These are phyloP conservation scores for Pristionchus maxplancki DNA, from an alignment of 2,888 invertebrate species.

Conservation along the genomic window DNA sequence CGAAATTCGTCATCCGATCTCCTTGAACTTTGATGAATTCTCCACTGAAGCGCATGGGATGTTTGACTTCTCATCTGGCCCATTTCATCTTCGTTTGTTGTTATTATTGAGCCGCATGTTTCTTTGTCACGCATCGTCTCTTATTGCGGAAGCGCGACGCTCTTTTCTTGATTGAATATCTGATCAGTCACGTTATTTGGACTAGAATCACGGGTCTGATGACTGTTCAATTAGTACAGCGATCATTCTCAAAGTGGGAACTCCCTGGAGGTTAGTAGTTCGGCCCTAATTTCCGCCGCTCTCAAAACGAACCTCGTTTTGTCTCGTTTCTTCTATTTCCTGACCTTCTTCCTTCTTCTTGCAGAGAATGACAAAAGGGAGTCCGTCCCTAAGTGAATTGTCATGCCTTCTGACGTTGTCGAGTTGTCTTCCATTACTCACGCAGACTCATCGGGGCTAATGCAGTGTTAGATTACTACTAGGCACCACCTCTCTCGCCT, in stretches of 20 bases:
- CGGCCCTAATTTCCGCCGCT: background rate
- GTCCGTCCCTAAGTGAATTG: constrained; percentile 28
- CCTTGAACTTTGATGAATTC: background rate
- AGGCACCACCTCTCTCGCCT: background rate
- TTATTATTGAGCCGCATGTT: background rate
- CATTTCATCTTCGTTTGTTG: background rate
- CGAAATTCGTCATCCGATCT: background rate
- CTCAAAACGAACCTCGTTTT: background rate
- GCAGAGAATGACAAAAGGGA: background rate
- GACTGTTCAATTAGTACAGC: background rate
- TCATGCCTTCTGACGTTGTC: constrained; percentile 8
- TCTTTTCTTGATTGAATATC: constrained; percentile 10
- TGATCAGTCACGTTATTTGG: background rate
- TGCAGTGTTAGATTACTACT: constrained; percentile 8
- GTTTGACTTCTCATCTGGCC: background rate
- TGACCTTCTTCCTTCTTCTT: background rate
- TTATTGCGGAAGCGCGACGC: background rate
- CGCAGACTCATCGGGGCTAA: background rate
- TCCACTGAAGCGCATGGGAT: background rate
- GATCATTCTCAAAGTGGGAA: background rate
- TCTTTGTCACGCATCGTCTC: background rate
- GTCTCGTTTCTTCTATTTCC: background rate
- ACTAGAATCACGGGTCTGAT: too few species aligned
- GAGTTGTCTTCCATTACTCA: constrained; percentile 23
- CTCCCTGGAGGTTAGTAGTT: background rate